Conservation (phyloP, 2,113 vertebrate species). For the Psittacus erithacus region DNA sequence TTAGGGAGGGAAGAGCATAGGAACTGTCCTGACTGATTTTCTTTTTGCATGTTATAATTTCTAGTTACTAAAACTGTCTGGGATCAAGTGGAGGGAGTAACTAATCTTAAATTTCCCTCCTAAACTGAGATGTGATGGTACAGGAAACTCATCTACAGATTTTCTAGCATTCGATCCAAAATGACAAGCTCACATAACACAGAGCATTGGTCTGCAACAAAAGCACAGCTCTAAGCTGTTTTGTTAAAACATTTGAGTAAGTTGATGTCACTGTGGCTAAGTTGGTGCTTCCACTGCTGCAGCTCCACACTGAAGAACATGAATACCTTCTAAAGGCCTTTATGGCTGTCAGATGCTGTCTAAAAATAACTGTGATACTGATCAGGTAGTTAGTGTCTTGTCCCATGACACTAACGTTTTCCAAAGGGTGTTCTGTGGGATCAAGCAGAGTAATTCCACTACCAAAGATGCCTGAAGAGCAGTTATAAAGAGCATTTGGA, state of each 20-base stretch:
- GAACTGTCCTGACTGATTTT: background rate
- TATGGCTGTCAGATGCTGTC: background rate
- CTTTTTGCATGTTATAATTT: background rate
- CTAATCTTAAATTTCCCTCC: background rate
- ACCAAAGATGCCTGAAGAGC: background rate
- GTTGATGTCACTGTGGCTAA: background rate
- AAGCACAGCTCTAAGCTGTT: background rate
- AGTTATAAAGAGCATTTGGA: background rate
- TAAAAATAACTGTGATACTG: background rate
- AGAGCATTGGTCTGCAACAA: background rate
- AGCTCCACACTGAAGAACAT: background rate
- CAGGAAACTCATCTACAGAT: background rate
- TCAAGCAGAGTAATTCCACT: background rate
- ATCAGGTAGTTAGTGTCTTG: background rate
- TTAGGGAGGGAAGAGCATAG: background rate
- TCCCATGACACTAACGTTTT: background rate
- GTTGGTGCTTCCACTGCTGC: background rate
- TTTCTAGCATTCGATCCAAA: background rate
- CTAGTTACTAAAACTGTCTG: background rate
- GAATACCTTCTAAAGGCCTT: background rate
- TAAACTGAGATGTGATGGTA: background rate
- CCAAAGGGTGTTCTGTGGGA: background rate
- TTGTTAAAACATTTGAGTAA: background rate
- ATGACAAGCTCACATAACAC: background rate
- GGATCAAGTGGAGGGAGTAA: background rate